Percentiles rank a stretch among this genome's conserved stretches.
Evolutionary conservation across 2,797 vertebrate genomes (phyloP).

Genomic region (Allobates femoralis): DNA sequence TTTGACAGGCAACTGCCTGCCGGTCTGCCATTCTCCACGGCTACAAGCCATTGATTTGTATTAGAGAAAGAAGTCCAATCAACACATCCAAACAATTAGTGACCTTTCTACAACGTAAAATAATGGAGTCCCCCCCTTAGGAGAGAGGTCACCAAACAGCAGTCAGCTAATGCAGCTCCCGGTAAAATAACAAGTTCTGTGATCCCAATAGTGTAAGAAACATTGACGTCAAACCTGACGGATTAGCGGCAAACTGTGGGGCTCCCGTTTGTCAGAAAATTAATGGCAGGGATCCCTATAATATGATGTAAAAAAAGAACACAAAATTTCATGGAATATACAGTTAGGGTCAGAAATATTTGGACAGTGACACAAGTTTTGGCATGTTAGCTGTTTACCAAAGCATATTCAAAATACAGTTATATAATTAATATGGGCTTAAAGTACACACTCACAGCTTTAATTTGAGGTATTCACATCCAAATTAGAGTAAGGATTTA

Average conservation of each 20-base stretch:
- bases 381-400: no score
- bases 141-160: slow-evolving; percentile 20
- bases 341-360: no score
- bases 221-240: slow-evolving; percentile 16
- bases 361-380: no score
- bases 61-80: background rate
- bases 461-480: no score
- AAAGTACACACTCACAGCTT: no score
- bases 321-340: slow-evolving; percentile 1
- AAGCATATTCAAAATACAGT: no score
- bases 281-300: background rate
- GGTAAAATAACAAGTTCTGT: slow-evolving; percentile 24
- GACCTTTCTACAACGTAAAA: background rate
- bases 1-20: background rate
- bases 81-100: slow-evolving; percentile 10
- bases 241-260: background rate
- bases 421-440: background rate
- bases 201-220: background rate
- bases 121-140: background rate
- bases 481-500: no score
- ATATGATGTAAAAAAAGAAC: background rate
- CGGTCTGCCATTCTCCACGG: background rate
- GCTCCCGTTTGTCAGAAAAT: background rate
- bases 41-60: slow-evolving; percentile 28
- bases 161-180: background rate